Conservation (phyloP, 2,888 invertebrate genomes). For the Muschampia plurimacula region DNA sequence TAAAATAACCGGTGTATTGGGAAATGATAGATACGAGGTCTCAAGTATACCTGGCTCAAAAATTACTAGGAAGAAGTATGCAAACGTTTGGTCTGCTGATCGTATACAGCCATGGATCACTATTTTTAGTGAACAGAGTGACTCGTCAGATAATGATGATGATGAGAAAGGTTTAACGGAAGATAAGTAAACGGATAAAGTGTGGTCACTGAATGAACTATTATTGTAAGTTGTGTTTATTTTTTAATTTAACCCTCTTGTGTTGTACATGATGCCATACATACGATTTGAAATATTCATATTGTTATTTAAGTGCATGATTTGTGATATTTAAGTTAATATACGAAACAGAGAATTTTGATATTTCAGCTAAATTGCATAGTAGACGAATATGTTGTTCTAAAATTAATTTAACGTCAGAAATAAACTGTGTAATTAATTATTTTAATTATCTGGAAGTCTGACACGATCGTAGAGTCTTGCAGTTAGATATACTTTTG, state of each 20-base stretch:
- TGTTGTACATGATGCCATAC: too few relatives aligned
- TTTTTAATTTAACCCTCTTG: too few relatives aligned
- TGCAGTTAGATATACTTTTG: neutral
- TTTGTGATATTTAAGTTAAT: too few relatives aligned
- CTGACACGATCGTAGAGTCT: neutral
- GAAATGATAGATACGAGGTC: slow-evolving; percentile 42
- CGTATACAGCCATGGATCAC: slow-evolving; percentile 44
- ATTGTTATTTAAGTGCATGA: too few relatives aligned
- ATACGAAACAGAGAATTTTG: too few relatives aligned
- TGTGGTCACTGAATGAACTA: too few relatives aligned
- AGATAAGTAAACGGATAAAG: neutral
- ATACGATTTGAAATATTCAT: too few relatives aligned
- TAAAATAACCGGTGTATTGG: slow-evolving; percentile 12
- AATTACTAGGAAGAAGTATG: slow-evolving; percentile 36
- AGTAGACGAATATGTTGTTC: too few relatives aligned
- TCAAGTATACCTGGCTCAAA: slow-evolving; percentile 37
- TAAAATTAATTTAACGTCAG: too few relatives aligned
- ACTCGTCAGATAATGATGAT: slow-evolving; percentile 25
- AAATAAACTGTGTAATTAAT: too few relatives aligned
- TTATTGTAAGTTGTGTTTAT: too few relatives aligned
- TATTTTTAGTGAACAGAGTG: slow-evolving; percentile 23
- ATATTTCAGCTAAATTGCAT: too few relatives aligned
- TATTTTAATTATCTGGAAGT: neutral
- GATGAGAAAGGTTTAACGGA: slow-evolving; percentile 4
- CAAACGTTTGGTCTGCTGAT: slow-evolving; percentile 41